A percentile compares a stretch with the other conserved stretches of the same genome.
Conservation (phyloP, 2,113 vertebrate species). For the Myocastor coypus region DNA sequence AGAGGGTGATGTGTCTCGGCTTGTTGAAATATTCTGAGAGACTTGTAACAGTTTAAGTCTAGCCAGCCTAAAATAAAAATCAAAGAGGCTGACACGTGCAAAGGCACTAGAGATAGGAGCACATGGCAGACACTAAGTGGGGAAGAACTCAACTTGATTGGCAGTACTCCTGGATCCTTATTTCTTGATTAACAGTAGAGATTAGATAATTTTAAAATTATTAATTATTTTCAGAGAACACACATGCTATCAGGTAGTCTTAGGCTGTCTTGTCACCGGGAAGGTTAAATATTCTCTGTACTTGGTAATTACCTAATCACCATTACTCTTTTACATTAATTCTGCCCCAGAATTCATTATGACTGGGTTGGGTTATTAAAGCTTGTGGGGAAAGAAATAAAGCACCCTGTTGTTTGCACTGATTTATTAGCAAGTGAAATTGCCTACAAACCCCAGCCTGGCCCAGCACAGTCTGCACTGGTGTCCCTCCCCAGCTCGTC, state of each 20-base stretch:
- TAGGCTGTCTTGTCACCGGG: constrained; percentile 83
- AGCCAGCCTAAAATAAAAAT: constrained; percentile 74
- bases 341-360: constrained; percentile 82
- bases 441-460: fast-evolving
- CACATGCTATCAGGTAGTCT: constrained; percentile 85
- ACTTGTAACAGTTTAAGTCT: constrained; percentile 67
- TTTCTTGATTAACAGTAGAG: constrained; percentile 86
- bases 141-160: constrained; percentile 66
- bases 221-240: constrained; percentile 86
- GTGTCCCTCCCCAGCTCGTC: background rate
- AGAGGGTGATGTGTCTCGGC: constrained; percentile 67
- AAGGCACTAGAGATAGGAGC: constrained; percentile 1
- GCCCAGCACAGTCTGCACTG: background rate
- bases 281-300: constrained; percentile 88
- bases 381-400: constrained; percentile 70
- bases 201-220: constrained; percentile 87
- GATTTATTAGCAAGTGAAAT: constrained; percentile 47
- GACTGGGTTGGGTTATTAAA: constrained; percentile 77
- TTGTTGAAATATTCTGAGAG: constrained; percentile 73
- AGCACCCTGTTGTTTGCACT: constrained; percentile 75
- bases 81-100: constrained; percentile 59
- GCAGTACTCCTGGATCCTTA: constrained; percentile 71
- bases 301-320: constrained; percentile 90
- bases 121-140: background rate
- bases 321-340: constrained; percentile 86